Percentiles rank a stretch among this genome's conserved stretches.
Evolutionary conservation across 2,797 vertebrate species (phyloP).

Genomic region (Fistularia commersonii): DNA sequence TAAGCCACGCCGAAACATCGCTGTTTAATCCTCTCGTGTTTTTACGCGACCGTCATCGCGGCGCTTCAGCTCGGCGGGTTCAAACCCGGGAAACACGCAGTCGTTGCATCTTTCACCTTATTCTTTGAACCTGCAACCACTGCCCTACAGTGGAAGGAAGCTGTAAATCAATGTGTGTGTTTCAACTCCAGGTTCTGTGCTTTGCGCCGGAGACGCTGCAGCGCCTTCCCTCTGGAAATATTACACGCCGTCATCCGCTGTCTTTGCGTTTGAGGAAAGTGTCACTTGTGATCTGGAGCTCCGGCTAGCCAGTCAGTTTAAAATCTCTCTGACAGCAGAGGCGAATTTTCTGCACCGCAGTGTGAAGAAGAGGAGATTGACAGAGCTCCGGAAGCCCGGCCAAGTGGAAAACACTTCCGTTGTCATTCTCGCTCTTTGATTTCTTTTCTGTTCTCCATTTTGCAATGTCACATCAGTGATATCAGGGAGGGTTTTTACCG

Average conservation of each 20-base stretch:
- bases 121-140: no score
- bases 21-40: no score
- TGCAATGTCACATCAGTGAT: neutral
- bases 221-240: constrained; percentile 13
- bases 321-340: constrained; percentile 19
- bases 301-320: constrained; percentile 7
- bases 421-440: constrained; percentile 18
- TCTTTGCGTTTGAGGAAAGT: constrained; percentile 15
- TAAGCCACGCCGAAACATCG: no score
- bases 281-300: constrained; percentile 23
- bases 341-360: constrained; percentile 10
- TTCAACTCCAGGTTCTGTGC: neutral
- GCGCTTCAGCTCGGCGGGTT: no score
- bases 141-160: no score
- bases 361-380: constrained; percentile 8
- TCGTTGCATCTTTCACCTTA: no score
- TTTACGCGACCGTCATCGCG: no score
- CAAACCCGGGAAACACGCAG: no score
- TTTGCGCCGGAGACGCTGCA: neutral
- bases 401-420: constrained; percentile 18
- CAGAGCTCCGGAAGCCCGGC: constrained; percentile 6
- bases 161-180: no score
- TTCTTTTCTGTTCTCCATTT: neutral
- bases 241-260: constrained; percentile 12
- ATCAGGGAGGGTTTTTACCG: constrained; percentile 6